A percentile compares a stretch with the other conserved stretches of the same genome.
These are phyloP conservation scores for Dioctria linearis DNA, from an alignment of 2,888 invertebrate genomes.

Conservation along the genomic window DNA sequence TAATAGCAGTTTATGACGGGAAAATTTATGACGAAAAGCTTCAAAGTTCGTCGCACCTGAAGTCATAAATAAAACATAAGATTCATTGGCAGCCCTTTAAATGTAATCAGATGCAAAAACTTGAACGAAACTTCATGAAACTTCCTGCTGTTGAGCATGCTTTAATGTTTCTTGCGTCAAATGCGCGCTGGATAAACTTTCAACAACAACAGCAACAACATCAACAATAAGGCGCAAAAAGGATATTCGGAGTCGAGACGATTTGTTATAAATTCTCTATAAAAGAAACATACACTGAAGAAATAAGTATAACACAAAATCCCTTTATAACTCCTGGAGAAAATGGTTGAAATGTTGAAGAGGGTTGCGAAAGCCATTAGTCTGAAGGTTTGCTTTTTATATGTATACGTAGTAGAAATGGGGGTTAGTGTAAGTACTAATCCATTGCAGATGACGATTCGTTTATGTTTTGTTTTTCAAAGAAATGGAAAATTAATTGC, in stretches of 20 bases:
- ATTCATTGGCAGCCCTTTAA: conserved; percentile 39
- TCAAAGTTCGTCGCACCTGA: conserved; percentile 36
- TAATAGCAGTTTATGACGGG: conserved; percentile 30
- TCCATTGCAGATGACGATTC: neutral
- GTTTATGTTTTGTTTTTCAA: neutral
- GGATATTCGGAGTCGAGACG: neutral
- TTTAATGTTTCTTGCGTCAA: conserved; percentile 10
- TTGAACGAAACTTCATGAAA: conserved; percentile 27
- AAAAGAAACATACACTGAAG: neutral
- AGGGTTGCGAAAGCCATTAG: conserved; percentile 18
- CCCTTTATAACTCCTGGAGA: conserved; percentile 21
- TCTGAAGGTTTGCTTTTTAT: conserved; percentile 2
- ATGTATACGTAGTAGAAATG: neutral
- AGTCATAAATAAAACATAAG: conserved; percentile 42
- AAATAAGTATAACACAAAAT: conserved; percentile 14
- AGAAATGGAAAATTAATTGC: neutral
- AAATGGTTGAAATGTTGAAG: neutral
- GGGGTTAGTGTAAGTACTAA: conserved; percentile 5
- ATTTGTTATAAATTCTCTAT: conserved; percentile 8
- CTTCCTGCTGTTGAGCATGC: conserved; percentile 20
- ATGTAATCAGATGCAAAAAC: conserved; percentile 42
- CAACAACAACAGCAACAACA: neutral
- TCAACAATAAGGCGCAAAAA: neutral
- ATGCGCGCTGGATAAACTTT: neutral
- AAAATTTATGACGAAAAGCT: conserved; percentile 35